A percentile compares a stretch with the other conserved stretches of the same genome.
Conservation (phyloP, 2,888 invertebrate genomes). For the Napeogenes inachia region DNA sequence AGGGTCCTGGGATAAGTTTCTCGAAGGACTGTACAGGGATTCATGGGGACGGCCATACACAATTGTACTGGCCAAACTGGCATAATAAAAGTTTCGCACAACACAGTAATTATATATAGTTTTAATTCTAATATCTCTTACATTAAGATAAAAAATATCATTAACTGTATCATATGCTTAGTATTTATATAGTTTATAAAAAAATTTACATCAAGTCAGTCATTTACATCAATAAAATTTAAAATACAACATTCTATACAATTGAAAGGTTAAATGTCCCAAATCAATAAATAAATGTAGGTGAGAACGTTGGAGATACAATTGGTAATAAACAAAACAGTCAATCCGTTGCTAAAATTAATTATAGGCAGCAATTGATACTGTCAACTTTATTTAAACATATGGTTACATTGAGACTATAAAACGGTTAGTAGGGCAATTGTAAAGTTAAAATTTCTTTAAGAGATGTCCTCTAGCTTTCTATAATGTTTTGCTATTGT, state of each 20-base stretch:
- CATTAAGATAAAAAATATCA: too few species aligned
- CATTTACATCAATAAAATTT: constrained; percentile 7
- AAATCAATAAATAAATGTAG: constrained; percentile 41
- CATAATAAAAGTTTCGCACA: too few species aligned
- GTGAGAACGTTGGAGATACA: constrained; percentile 36
- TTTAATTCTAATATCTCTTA: too few species aligned
- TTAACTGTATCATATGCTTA: too few species aligned
- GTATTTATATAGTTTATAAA: not conserved
- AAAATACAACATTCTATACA: constrained; percentile 25
- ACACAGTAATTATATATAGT: too few species aligned
- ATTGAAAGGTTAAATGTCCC: constrained; percentile 35
- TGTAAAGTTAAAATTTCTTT: constrained; percentile 26
- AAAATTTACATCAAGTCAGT: not conserved
- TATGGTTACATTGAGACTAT: constrained; percentile 39
- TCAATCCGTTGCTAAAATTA: constrained; percentile 59
- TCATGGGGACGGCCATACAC: too few species aligned
- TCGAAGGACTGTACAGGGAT: too few species aligned
- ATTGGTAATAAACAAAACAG: constrained; percentile 44
- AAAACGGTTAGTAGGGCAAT: constrained; percentile 52
- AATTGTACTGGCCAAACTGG: too few species aligned
- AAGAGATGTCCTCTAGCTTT: constrained; percentile 22
- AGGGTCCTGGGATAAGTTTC: too few species aligned
- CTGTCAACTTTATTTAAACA: constrained; percentile 62
- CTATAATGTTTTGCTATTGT: not conserved
- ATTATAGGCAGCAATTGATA: constrained; percentile 58